phyloP scores from a whole-genome alignment of 2,113 vertebrate species.

The Aegotheles bennettii region DNA sequence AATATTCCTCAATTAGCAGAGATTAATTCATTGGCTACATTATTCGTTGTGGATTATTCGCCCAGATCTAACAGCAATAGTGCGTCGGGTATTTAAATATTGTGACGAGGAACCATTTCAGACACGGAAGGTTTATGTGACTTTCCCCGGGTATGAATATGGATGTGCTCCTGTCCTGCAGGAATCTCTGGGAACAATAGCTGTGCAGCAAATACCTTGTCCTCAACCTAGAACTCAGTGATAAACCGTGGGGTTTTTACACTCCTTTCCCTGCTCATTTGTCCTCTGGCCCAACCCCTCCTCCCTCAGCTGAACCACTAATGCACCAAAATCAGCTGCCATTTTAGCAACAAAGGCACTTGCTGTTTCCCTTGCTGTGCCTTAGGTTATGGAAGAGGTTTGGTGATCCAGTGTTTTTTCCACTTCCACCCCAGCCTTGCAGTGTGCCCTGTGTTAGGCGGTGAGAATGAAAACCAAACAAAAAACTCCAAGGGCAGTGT shows the following conservation, averaged over 20 bases:
- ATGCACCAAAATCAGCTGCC: not conserved
- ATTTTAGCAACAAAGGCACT: not conserved
- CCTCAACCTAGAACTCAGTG: not conserved
- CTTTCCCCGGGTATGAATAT: not conserved
- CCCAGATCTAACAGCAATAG: not conserved
- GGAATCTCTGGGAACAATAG: not conserved
- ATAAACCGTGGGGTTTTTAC: not conserved
- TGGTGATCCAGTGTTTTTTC: not conserved
- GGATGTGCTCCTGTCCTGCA: not conserved
- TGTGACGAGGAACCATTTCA: not conserved
- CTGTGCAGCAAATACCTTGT: not conserved
- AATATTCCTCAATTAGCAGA: constrained; percentile 55
- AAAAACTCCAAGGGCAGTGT: not conserved
- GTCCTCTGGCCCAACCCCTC: not conserved
- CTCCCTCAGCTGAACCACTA: not conserved
- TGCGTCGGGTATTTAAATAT: not conserved
- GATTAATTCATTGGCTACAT: constrained; percentile 25
- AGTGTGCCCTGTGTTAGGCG: fast-evolving
- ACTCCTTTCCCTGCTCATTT: not conserved
- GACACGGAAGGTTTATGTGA: not conserved
- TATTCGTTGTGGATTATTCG: constrained; percentile 54
- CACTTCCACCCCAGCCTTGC: not conserved
- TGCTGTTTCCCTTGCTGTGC: not conserved
- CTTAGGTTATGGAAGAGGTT: not conserved
- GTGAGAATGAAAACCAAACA: not conserved